A percentile compares a stretch with the other conserved stretches of the same genome.
Evolutionary conservation across 2,113 vertebrate species (phyloP).

Genomic region (Cygnus atratus): DNA sequence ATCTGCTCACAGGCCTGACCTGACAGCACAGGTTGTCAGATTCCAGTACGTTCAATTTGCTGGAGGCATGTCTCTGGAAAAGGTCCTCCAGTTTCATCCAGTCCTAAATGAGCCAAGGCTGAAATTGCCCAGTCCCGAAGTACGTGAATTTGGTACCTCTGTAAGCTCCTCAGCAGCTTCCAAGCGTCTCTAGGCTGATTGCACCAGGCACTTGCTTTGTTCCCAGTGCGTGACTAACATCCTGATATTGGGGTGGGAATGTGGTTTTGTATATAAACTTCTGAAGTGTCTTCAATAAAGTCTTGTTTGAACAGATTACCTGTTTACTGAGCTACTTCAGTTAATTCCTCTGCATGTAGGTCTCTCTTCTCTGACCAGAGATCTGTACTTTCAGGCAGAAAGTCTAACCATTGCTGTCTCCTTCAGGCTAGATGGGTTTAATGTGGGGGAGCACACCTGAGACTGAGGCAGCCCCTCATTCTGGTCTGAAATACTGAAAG

Average conservation of each 20-base stretch:
- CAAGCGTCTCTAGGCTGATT: neutral
- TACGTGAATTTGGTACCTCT: neutral
- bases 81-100: neutral
- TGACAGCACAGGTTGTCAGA: neutral
- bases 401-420: neutral
- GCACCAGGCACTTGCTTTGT: constrained; percentile 4
- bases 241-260: constrained; percentile 8
- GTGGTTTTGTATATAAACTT: constrained; percentile 57
- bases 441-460: neutral
- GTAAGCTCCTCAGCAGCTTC: neutral
- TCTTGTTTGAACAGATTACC: neutral
- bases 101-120: neutral
- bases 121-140: neutral
- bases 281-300: constrained; percentile 56
- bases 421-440: neutral
- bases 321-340: neutral
- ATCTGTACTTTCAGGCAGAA: neutral
- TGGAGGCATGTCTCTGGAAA: neutral
- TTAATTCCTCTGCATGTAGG: neutral
- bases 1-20: neutral
- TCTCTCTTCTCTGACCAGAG: neutral
- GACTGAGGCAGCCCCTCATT: neutral
- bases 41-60: neutral
- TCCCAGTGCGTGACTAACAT: constrained; percentile 10
- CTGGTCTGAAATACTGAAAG: neutral